Percentiles rank a stretch among this genome's conserved stretches.
These are phyloP conservation scores for Serranochromis macrocephalus DNA, from an alignment of 2,113 vertebrate species.

Conservation along the genomic window DNA sequence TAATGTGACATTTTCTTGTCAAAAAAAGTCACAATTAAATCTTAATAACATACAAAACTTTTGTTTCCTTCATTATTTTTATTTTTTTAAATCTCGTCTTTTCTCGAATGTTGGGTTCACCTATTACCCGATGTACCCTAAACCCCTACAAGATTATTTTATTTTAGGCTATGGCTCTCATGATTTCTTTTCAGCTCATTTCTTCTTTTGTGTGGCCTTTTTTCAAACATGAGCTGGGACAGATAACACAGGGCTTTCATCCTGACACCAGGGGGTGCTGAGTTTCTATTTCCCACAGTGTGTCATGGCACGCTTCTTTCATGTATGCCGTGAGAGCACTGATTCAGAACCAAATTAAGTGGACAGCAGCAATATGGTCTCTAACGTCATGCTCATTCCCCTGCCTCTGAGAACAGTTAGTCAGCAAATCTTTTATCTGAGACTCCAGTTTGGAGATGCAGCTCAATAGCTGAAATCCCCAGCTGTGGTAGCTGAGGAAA, in stretches of 20 bases:
- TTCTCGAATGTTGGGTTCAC: background rate
- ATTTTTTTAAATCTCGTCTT: background rate
- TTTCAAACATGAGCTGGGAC: background rate
- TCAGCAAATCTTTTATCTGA: conserved; percentile 22
- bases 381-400: background rate
- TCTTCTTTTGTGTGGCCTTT: background rate
- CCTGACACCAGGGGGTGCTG: conserved; percentile 59
- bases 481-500: background rate
- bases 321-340: conserved; percentile 21
- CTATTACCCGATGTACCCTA: background rate
- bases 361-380: conserved; percentile 36
- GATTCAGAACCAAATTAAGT: conserved; percentile 46
- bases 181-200: background rate
- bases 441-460: background rate
- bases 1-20: background rate
- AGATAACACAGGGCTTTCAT: background rate
- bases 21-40: background rate
- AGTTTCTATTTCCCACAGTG: conserved; percentile 25
- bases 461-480: background rate
- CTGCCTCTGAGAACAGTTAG: background rate
- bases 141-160: background rate
- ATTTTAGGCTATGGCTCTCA: background rate
- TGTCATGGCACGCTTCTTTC: background rate
- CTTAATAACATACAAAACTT: background rate
- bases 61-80: background rate